Conservation (phyloP, 2,113 vertebrate species). For the Petaurus breviceps region DNA sequence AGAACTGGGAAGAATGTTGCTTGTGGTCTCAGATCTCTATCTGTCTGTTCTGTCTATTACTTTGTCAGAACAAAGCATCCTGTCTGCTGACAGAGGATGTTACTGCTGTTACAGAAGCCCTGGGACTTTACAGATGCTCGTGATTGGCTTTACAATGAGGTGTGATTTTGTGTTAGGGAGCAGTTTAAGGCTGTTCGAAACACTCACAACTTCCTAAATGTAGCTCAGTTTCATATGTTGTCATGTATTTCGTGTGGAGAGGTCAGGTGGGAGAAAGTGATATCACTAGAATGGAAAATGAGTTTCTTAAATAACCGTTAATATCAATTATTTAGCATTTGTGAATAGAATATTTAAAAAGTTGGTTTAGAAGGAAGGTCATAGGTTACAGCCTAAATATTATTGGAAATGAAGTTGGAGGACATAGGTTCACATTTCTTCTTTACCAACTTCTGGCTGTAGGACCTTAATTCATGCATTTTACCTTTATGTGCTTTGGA, state of each 20-base stretch:
- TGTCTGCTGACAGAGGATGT: no score
- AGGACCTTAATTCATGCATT: not conserved
- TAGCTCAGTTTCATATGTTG: not conserved
- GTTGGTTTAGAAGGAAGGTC: not conserved
- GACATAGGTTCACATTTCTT: not conserved
- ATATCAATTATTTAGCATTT: not conserved
- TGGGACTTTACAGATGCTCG: no score
- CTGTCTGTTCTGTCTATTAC: no score
- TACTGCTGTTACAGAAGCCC: no score
- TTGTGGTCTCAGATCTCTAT: no score
- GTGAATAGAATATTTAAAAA: not conserved
- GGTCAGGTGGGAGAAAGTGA: not conserved
- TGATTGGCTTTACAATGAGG: no score
- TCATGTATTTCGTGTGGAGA: not conserved
- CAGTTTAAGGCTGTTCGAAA: not conserved
- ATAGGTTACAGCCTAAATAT: not conserved
- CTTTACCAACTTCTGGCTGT: not conserved
- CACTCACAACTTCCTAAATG: not conserved
- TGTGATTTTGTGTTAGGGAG: not conserved
- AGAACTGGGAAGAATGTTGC: no score
- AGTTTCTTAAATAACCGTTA: not conserved
- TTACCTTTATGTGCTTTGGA: no score
- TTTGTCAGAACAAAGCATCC: no score
- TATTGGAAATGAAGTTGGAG: not conserved
- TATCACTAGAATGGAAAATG: not conserved